A percentile compares a stretch with the other conserved stretches of the same genome.
phyloP scores from a whole-genome alignment of 1,140 invertebrate genomes.

The Oryctes rhinoceros region DNA sequence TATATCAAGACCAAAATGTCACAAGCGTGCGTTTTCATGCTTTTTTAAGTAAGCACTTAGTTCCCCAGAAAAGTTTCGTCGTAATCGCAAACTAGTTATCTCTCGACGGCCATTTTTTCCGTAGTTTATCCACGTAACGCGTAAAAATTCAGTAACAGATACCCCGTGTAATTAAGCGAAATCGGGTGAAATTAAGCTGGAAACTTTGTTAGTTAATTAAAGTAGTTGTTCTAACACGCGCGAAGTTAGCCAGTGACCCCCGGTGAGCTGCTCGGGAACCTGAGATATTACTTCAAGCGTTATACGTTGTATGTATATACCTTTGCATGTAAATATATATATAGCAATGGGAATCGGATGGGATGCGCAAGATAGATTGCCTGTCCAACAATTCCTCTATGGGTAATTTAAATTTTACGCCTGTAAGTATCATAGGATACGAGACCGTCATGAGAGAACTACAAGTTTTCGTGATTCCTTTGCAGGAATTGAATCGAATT shows the following conservation, averaged over 20 bases:
- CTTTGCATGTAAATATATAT: too few relatives aligned
- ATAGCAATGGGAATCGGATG: neutral
- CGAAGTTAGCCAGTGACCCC: slow-evolving; percentile 1
- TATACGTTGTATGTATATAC: too few relatives aligned
- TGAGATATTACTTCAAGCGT: too few relatives aligned
- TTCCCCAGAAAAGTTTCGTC: too few relatives aligned
- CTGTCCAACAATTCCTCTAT: neutral
- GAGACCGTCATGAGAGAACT: neutral
- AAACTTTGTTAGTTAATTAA: slow-evolving; percentile 20
- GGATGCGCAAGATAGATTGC: neutral
- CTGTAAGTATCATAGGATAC: neutral
- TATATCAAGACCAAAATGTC: too few relatives aligned
- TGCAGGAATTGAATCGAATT: too few relatives aligned
- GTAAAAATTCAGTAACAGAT: neutral
- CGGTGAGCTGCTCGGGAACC: neutral
- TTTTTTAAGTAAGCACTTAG: too few relatives aligned
- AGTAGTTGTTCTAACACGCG: slow-evolving; percentile 7
- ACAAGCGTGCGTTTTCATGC: too few relatives aligned
- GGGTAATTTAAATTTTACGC: neutral
- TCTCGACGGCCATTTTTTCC: too few relatives aligned
- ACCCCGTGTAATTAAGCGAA: neutral
- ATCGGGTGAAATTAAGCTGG: neutral
- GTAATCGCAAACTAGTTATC: too few relatives aligned
- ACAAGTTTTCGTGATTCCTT: neutral
- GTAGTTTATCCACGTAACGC: too few relatives aligned